Evolutionary conservation across 1,140 invertebrate genomes (phyloP), one percentile per base, ranked within the genome.

Genomic region (Psix sp.): DNA sequence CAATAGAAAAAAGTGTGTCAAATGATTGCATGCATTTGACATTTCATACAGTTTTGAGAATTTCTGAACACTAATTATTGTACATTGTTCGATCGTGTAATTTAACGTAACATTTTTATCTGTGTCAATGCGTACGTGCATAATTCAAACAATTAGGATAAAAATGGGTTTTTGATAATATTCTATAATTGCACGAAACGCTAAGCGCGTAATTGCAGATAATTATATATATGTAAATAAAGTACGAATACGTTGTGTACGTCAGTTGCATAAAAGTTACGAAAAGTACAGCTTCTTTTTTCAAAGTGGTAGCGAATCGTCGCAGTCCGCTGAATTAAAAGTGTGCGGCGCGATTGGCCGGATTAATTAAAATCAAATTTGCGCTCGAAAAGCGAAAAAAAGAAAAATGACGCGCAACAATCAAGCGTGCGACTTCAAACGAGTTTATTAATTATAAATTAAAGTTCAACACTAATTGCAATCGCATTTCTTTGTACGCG

Each of bases 191-290:
- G 20, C 45, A 36, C 10, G 31, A 35, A 66, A 57, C 17, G 35
- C 15, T 48, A 42, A 56, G 35, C 21, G 15, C 35, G 42, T 49
- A 66, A 66, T 66, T 56, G 45, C 38, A 5, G 13, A 51, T 67
- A 59, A 67, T 67, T 57, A 59, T 59, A 67, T 67, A 57, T 46
- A 57, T 49, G 43, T 66, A 66, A 49, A 48, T 49, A 66, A 48
- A 66, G n/a, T n/a, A 56, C 24, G 29, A 18, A 66, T 26, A 35
- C n/a, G n/a, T 35, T 35, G 10, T 51, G 39, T 38, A 63, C 46
- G 48, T 26, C n/a, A 42, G 62, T 45, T 38, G 45, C 18, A 43
- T n/a, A 67, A 56, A 67, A 67, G 43, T 57, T 45, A 57, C 45
- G 63, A 57, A 67, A 67, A 57, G 18, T 10, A 7, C 18, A 13